These are phyloP conservation scores for Triplophysa rosa DNA, from an alignment of 2,113 vertebrate genomes.

Conservation along the genomic window DNA sequence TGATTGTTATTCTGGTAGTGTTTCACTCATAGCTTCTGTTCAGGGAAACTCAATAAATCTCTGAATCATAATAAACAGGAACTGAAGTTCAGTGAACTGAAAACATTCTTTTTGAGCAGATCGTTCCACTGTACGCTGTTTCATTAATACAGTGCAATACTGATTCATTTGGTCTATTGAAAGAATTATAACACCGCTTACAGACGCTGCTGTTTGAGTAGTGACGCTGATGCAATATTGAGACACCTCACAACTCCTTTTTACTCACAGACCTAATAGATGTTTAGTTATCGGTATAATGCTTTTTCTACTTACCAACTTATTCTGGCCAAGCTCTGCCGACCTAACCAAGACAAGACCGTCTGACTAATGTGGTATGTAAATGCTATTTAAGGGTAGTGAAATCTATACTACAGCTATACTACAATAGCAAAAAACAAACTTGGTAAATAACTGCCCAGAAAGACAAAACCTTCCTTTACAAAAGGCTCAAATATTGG, in stretches of 20 bases:
- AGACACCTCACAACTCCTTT: constrained; percentile 1
- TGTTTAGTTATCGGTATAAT: neutral
- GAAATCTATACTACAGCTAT: neutral
- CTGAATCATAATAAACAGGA: neutral
- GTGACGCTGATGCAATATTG: neutral
- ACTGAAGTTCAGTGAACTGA: neutral
- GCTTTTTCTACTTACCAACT: neutral
- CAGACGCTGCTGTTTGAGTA: neutral
- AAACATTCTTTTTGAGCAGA: neutral
- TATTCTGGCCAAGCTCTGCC: constrained; percentile 1
- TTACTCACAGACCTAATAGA: neutral
- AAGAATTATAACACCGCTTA: neutral
- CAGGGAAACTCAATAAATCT: constrained; percentile 10
- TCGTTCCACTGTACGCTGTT: neutral
- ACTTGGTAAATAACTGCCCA: neutral
- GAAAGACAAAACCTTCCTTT: neutral
- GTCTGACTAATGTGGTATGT: neutral
- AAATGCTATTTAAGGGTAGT: neutral
- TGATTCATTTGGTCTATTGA: neutral
- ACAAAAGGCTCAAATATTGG: neutral
- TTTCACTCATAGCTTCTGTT: constrained; percentile 17
- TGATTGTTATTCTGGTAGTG: too few species aligned
- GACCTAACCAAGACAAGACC: neutral
- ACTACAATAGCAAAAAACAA: too few species aligned
- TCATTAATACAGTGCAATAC: neutral